Conservation (phyloP, 2,797 vertebrate genomes). For the Balearica regulorum region DNA sequence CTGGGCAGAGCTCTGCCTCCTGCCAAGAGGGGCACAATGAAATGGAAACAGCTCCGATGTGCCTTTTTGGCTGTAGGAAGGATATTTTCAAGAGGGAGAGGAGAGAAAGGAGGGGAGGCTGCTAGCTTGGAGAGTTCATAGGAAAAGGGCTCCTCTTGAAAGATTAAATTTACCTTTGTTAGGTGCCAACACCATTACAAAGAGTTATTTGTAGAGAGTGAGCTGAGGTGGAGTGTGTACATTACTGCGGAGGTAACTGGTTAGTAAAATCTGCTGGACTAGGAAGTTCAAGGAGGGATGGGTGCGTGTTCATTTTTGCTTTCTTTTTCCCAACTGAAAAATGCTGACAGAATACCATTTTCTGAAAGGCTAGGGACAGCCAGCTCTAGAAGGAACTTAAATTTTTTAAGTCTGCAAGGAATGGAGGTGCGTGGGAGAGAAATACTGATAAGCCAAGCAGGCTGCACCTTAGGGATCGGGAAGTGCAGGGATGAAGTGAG, state of each 20-base stretch:
- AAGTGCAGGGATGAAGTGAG: constrained; percentile 3
- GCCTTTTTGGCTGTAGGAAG: background rate
- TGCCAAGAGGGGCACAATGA: background rate
- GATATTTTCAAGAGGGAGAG: background rate
- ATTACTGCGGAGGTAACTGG: background rate
- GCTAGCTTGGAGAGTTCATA: background rate
- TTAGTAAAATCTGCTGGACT: background rate
- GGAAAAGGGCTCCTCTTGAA: background rate
- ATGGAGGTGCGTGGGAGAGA: background rate
- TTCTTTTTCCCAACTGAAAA: background rate
- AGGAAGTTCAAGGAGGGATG: background rate
- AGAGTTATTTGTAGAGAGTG: background rate
- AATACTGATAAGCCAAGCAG: background rate
- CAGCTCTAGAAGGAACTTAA: background rate
- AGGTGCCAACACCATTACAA: background rate
- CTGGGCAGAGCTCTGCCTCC: background rate
- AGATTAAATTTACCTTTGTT: background rate
- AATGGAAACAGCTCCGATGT: background rate
- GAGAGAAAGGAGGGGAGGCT: background rate
- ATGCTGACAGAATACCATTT: background rate
- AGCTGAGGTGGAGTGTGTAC: accelerated
- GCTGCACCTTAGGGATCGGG: background rate
- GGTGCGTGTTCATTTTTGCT: background rate
- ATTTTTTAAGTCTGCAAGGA: background rate
- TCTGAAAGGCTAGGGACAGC: background rate